phyloP scores from a whole-genome alignment of 2,888 invertebrate species.

The Calephelis perditalis region DNA sequence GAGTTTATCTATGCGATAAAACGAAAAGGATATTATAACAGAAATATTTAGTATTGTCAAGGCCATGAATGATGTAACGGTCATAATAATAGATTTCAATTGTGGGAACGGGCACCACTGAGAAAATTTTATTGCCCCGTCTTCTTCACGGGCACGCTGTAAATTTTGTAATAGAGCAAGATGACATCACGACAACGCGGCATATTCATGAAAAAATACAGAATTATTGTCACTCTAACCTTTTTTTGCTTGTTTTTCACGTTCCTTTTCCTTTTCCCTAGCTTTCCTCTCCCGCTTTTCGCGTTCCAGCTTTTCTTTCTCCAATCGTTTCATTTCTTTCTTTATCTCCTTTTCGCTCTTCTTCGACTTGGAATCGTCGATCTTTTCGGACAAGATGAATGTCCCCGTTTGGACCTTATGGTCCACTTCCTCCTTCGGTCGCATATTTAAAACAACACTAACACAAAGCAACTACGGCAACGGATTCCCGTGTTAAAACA shows the following conservation, averaged over 20 bases:
- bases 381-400: conserved; percentile 78
- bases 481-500: conserved; percentile 52
- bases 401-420: conserved; percentile 67
- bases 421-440: conserved; percentile 70
- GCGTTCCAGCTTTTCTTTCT: conserved; percentile 69
- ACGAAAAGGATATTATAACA: conserved; percentile 39
- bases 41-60: conserved; percentile 51
- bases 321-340: conserved; percentile 71
- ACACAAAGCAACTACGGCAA: conserved; percentile 46
- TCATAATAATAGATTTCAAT: conserved; percentile 47
- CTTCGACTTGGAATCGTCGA: conserved; percentile 69
- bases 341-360: conserved; percentile 71
- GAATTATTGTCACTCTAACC: conserved; percentile 41
- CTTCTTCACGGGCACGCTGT: conserved; percentile 37
- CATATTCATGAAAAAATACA: conserved; percentile 27
- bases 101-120: conserved; percentile 42
- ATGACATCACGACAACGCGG: conserved; percentile 57
- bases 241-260: conserved; percentile 64
- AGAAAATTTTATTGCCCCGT: conserved; percentile 41
- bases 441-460: conserved; percentile 52
- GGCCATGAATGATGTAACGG: conserved; percentile 62
- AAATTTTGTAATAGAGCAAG: conserved; percentile 42
- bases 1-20: conserved; percentile 27
- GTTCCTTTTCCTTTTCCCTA: conserved; percentile 71
- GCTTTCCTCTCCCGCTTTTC: conserved; percentile 74